phyloP scores from a whole-genome alignment of 2,113 vertebrate genomes.

The Sylvietta virens region DNA sequence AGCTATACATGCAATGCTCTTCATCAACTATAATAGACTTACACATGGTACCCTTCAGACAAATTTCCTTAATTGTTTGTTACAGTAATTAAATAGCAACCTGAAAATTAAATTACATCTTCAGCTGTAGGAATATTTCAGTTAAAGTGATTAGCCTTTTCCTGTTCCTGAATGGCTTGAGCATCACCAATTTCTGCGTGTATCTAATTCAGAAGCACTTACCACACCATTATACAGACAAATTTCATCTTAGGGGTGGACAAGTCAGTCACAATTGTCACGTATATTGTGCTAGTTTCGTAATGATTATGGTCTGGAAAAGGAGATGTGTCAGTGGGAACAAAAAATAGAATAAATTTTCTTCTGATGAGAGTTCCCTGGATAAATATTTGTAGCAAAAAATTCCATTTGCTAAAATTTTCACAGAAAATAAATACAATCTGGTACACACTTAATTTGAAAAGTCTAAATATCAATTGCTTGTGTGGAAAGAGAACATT shows the following conservation, averaged over 20 bases:
- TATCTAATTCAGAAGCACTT: not conserved
- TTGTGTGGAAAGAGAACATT: not conserved
- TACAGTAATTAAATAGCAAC: slow-evolving; percentile 44
- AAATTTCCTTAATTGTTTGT: slow-evolving; percentile 12
- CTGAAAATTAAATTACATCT: slow-evolving; percentile 32
- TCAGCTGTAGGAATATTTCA: not conserved
- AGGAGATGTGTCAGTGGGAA: not conserved
- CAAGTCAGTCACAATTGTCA: not conserved
- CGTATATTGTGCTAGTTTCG: not conserved
- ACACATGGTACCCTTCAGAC: not conserved
- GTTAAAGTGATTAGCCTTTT: slow-evolving; percentile 25
- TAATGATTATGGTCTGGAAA: not conserved
- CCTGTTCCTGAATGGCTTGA: slow-evolving; percentile 9
- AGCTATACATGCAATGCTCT: not conserved
- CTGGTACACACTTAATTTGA: not conserved
- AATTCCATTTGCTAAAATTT: not conserved
- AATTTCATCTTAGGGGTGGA: not conserved
- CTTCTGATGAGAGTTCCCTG: not conserved
- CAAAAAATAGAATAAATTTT: not conserved
- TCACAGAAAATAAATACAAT: not conserved
- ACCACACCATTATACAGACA: not conserved
- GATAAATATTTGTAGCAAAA: not conserved
- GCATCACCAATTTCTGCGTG: not conserved
- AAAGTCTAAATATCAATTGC: not conserved
- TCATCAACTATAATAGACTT: not conserved